phyloP scores from a whole-genome alignment of 2,113 vertebrate species.

The Rhinolophus ferrumequinum region DNA sequence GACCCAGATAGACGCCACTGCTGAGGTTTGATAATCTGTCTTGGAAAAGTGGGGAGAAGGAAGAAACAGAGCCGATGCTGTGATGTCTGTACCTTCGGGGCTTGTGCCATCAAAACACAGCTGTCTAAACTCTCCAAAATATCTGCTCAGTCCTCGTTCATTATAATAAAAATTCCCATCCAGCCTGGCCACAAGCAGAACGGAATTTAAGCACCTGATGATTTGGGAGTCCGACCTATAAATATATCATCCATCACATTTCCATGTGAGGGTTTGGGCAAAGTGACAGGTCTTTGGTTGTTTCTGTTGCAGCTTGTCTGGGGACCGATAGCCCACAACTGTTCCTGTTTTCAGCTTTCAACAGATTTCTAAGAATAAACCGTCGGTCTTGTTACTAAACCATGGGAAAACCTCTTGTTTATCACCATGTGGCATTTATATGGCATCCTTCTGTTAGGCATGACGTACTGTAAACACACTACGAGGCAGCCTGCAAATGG shows the following conservation, averaged over 20 bases:
- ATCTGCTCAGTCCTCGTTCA: background rate
- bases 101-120: background rate
- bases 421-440: background rate
- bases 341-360: background rate
- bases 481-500: background rate
- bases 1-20: background rate
- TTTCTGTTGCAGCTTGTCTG: background rate
- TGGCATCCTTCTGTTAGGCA: background rate
- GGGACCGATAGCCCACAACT: background rate
- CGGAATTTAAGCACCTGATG: background rate
- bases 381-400: background rate
- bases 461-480: background rate
- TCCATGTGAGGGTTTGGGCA: background rate
- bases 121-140: background rate
- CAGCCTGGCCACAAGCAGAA: background rate
- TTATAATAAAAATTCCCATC: background rate
- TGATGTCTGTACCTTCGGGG: background rate
- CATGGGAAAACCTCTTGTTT: background rate
- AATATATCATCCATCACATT: background rate
- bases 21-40: no score
- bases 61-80: background rate
- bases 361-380: background rate
- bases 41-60: accelerated
- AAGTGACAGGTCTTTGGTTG: background rate
- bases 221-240: background rate